Base-by-base conservation (phyloP, 2,797 vertebrate species). In the Syngnathus rostellatus region DNA sequence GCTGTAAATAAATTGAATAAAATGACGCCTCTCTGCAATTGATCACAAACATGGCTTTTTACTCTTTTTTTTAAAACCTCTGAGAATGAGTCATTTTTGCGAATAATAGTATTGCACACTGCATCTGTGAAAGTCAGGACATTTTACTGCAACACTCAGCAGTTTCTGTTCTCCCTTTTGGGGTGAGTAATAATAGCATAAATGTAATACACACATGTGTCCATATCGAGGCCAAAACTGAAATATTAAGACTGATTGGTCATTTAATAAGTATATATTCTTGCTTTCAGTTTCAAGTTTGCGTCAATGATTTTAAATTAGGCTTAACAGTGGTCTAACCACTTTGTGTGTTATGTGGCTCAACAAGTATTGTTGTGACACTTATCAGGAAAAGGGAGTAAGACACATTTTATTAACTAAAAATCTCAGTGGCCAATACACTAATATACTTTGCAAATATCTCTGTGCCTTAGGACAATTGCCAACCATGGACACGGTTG, bases 391-490 rank as follows among this genome's bases (percentile, higher is more conserved):
- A 48, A 17, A 48, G 6, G 14, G 14, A 17, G 37, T 14, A 37
- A 38, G 14, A 37, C 4, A 23, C 51, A 11, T 54, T 54, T 54
- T 11, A 54, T 11, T 10, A 12, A 54, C 1, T 54, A 4, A n/a
- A 51, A 6, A 19, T n/a, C 11, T 54, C 17, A 14, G 25, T 57
- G 23, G 23, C 16, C 14, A 8, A 31, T 57, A 6, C 31, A 57
- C 55, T 17, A 16, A 37, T 17, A 17, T 17, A 2, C 14, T 38
- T 38, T 53, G n/a, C 8, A 21, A 53, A 21, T 21, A 53, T 53
- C 41, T 70, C 19, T 76, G 2, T 66, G 10, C 21, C 14, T 55
- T 72, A 86, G 78, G 66, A 65, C 38, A 67, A 55, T 11, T 0
- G 7, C 0, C 68, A 78, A 59, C 70, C 70, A 84, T 87, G 81